Base-by-base conservation (phyloP, 2,113 vertebrate species). In the Dermatemys mawii region DNA sequence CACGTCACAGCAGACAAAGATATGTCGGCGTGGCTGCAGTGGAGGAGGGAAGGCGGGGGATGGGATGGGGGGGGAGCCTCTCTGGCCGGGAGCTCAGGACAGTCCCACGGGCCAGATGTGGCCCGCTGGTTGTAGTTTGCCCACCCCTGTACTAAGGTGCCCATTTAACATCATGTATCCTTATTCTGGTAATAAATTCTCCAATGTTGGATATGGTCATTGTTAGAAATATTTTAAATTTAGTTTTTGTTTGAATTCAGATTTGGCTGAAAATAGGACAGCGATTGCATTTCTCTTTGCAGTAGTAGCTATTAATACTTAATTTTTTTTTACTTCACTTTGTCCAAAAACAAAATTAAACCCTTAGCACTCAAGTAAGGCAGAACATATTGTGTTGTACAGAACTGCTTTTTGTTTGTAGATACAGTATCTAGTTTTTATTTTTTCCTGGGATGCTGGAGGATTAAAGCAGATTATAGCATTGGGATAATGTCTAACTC, bases 391-490 rank as follows among this genome's bases (percentile, higher is more conserved):
- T 96, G 14, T 86, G 16, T 91, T 91, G 81, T 12, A 17, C 78
- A 93, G 53, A 94, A 89, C 90, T 89, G 73, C 50, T 86, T 63
- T 51, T 84, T 94, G 67, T 78, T 92, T 94, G 78, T 79, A 60
- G 78, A 81, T 11, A n/a, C 83, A 76, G 21, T 97, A 89, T 96
- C 84, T 93, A 94, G 94, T 96, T 96, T 96, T 70, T 94, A 80
- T 97, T 89, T 97, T 97, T 93, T 90, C 57, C 94, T 89, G 94
- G 85, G 91, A 96, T 2, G 50, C 84, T 93, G 89, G 90, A 94
- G 93, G 97, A 97, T 98, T 98, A 98, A 96, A 96, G 78, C 88
- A 97, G 97, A 98, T 98, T 98, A 98, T 89, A 93, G 96, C 80
- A 89, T 97, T 97, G 88, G 96, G 95, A 96, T 98, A 97, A 98